Base-by-base conservation (phyloP, 2,888 invertebrate species). In the Glaucopsyche alexis region DNA sequence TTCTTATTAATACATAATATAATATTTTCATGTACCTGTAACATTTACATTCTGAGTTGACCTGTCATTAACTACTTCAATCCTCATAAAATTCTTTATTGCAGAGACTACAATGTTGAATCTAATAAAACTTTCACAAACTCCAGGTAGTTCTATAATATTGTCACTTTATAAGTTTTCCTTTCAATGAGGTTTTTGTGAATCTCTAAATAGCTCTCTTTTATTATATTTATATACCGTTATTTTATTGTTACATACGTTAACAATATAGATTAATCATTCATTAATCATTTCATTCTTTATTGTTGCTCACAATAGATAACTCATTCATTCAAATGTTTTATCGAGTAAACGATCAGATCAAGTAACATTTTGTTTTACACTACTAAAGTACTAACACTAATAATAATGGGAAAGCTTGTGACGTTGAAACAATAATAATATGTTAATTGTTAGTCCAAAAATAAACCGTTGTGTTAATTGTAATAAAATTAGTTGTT, bases 191-290 rank as follows among this genome's bases (percentile, higher is more conserved):
- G 11, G 11, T 29, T 29, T 13, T 6, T 38, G 14, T 38, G 11
- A 13, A 38, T 60, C 29, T 38, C 14, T 6, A 60, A 60, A 38
- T 2, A 60, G 29, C 13, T 60, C 29, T 55, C 29, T 55, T 38
- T 38, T 19, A 2, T 49, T 49, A 49, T 13, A 49, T 55, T 60
- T 11, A 14, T 13, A 38, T 60, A 60, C 60, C 29, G 38, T 60
- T 60, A 60, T 14, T 60, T 60, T 29, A 38, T 60, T 60, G 60
- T 60, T 38, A 60, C 29, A 60, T 29, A 9, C 29, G 29, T 38
- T 60, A 60, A 60, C 60, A 60, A 60, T 29, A 29, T 29, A 29
- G 29, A 60, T 60, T 38, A 60, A 60, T 60, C 60, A 29, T 16
- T 29, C 60, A 60, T 60, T 60, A 60, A 29, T 60, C 60, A 60